Percentiles rank a stretch among this genome's conserved stretches.
Evolutionary conservation across 2,113 vertebrate genomes (phyloP).

Genomic region (Chiloscyllium plagiosum): DNA sequence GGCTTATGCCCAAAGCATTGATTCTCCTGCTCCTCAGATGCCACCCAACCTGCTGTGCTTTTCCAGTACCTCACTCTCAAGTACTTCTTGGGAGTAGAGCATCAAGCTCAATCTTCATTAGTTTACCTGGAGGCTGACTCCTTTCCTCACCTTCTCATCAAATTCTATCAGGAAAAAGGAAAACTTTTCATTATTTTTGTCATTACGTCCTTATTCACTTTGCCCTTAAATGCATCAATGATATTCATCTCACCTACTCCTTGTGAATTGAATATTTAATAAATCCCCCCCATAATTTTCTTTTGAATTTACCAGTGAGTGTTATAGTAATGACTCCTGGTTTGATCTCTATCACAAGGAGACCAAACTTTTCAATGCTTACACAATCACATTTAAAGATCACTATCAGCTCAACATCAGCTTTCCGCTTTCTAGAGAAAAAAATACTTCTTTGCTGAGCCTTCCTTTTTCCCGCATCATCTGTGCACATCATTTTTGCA

Average conservation of each 20-base stretch:
- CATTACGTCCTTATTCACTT: neutral
- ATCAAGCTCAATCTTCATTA: neutral
- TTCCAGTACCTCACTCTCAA: neutral
- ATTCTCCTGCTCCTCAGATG: too few relatives aligned
- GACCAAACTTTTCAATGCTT: too few relatives aligned
- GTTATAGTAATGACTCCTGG: neutral
- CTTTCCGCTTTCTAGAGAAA: too few relatives aligned
- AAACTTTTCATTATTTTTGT: neutral
- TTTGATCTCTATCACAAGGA: too few relatives aligned
- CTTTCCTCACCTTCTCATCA: neutral
- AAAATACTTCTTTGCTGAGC: too few relatives aligned
- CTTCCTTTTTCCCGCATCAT: too few relatives aligned
- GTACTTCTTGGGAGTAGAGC: neutral
- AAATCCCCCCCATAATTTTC: neutral
- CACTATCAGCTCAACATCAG: too few relatives aligned
- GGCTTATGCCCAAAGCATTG: too few relatives aligned
- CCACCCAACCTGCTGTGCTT: too few relatives aligned
- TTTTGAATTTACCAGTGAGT: neutral
- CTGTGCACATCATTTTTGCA: too few relatives aligned
- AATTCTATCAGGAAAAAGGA: neutral
- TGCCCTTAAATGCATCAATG: neutral
- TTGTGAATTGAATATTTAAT: neutral
- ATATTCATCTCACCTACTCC: neutral
- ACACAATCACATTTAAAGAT: too few relatives aligned
- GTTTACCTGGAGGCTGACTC: neutral